Evolutionary conservation across 2,113 vertebrate genomes (phyloP), one percentile per base, ranked within the genome.

Genomic region (Odontesthes bonariensis): DNA sequence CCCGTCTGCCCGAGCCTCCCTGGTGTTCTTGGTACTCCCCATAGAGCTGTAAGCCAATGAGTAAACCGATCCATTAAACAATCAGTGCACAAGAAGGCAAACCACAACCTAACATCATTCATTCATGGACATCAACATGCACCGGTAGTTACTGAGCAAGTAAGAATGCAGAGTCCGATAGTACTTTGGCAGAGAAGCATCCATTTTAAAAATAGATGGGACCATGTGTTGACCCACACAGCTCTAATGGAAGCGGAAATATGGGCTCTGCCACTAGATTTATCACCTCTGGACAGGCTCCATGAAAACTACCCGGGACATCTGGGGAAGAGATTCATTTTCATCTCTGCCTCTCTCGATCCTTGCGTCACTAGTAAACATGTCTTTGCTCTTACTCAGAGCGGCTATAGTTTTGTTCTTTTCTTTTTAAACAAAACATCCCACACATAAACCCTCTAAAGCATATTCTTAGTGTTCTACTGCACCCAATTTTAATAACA

Each of bases 21-120:
- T 95, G 87, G 57, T 95, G 85, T 57, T 97, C 96, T 16, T 94
- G 95, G 92, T 97, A 97, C 73, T 95, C 94, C 58, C 96, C 96
- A 91, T 96, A 96, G 23, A 96, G 94, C 96, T 97, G 82, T 19
- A 33, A 23, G 31, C 55, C 13, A 35, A 53, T 22, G 40, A 16
- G 58, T 2, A n/a, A 32, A 56, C 0, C 10, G 3, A 17, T 3
- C 6, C 4, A 14, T 57, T 7, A 49, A 58, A 51, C 0, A n/a
- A 7, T 32, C 31, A 56, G 22, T 10, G 12, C 31, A 63, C 16
- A 63, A 11, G 5, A 54, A 2, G n/a, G 3, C n/a, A 54, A 31
- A 55, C 64, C 9, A 19, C 1, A 5, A 8, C 33, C 4, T 20
- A 14, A 6, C n/a, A 33, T 44, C 53, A 32, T 31, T 66, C 59